These are phyloP conservation scores for Tethya wilhelma DNA, from an alignment of 37 sponge, comb jelly and placozoan genomes.

Conservation along the genomic window DNA sequence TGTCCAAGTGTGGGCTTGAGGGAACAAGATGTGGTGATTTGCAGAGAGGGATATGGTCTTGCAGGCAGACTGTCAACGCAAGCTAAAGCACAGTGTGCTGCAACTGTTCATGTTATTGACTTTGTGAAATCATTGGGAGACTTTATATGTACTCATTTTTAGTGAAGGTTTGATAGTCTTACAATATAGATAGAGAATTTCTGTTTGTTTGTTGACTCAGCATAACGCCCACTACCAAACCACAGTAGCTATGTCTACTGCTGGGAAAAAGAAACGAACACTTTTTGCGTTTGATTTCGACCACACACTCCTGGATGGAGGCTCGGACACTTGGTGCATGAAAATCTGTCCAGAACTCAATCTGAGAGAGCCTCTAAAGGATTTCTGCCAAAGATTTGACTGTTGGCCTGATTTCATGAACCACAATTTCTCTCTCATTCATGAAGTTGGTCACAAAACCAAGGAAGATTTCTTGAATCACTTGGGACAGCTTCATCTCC, in stretches of 20 bases:
- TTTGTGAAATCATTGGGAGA: constrained; percentile 27
- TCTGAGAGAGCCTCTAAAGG: constrained; percentile 3
- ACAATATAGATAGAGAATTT: too few species aligned
- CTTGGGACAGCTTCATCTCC: constrained; percentile 28
- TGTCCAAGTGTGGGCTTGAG: constrained; percentile 52
- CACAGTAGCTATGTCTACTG: too few species aligned
- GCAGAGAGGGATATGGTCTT: constrained; percentile 64
- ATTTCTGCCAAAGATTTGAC: neutral
- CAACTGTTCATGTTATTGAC: constrained; percentile 29
- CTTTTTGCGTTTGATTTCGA: constrained; percentile 89
- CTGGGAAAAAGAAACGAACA: too few species aligned
- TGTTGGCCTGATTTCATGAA: constrained; percentile 75
- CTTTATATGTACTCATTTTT: too few species aligned
- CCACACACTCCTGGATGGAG: constrained; percentile 71
- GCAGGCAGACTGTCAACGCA: neutral
- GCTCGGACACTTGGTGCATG: constrained; percentile 67
- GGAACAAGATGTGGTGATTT: constrained; percentile 59
- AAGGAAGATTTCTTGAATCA: constrained; percentile 23
- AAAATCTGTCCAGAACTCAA: constrained; percentile 19
- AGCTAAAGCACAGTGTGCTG: neutral
- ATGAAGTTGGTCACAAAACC: constrained; percentile 12
- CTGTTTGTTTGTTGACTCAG: too few species aligned
- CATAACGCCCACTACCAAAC: too few species aligned
- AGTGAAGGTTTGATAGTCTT: too few species aligned
- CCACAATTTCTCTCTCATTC: constrained; percentile 29